phyloP scores from a whole-genome alignment of 2,797 vertebrate species.

The Phrynocephalus vlangalii region DNA sequence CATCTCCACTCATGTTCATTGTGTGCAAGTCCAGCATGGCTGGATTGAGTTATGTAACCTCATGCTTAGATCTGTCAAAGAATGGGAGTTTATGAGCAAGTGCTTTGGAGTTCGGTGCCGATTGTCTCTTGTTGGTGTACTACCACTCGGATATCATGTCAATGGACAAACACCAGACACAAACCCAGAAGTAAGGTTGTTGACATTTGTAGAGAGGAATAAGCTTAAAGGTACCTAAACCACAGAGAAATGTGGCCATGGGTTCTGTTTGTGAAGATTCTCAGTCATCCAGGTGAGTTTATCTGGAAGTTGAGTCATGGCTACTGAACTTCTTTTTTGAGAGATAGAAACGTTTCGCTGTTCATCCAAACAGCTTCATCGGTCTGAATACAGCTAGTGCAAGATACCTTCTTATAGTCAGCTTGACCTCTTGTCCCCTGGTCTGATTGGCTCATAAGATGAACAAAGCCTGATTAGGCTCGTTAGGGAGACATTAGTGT shows the following conservation, averaged over 20 bases:
- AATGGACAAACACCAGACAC: background rate
- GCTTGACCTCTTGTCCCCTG: too few relatives aligned
- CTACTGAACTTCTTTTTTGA: too few relatives aligned
- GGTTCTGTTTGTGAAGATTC: too few relatives aligned
- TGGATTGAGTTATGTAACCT: slow-evolving; percentile 64
- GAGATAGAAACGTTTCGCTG: too few relatives aligned
- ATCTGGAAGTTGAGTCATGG: too few relatives aligned
- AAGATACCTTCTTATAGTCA: too few relatives aligned
- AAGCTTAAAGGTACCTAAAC: background rate
- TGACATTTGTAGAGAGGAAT: background rate
- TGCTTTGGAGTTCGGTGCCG: slow-evolving; percentile 42
- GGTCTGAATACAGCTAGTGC: too few relatives aligned
- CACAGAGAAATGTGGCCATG: background rate
- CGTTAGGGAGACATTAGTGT: too few relatives aligned
- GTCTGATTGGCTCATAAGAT: too few relatives aligned
- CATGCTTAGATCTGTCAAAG: slow-evolving; percentile 51
- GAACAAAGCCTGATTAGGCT: too few relatives aligned
- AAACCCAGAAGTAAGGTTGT: background rate
- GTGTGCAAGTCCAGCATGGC: slow-evolving; percentile 49
- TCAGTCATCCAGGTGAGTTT: too few relatives aligned
- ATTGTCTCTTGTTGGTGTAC: slow-evolving; percentile 10
- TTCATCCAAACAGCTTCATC: too few relatives aligned
- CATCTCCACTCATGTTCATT: slow-evolving; percentile 57
- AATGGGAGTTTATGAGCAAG: slow-evolving; percentile 24
- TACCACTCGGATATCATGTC: slow-evolving; percentile 28